Evolutionary conservation across 2,888 invertebrate genomes (phyloP), one percentile per base, ranked within the genome.

Genomic region (Liposcelis brunnea): DNA sequence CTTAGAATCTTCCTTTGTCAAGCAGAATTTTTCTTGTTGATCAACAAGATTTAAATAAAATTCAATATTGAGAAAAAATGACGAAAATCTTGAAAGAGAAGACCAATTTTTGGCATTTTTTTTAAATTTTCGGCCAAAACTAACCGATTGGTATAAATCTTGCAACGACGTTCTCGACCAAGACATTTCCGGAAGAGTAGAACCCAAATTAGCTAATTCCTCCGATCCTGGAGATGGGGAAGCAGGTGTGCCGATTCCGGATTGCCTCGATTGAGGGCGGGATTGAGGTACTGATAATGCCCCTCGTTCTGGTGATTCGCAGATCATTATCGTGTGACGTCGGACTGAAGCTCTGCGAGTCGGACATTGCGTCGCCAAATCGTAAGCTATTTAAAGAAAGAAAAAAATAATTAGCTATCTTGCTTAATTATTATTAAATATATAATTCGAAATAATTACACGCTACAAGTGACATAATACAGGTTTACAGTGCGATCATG

Each of bases 351-450:
- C 76, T 45, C 79, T 71, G 47, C 80, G 69, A 37, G 78, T 76
- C 47, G 80, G 80, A 58, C 81, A 79, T 59, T 83, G 82, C 38
- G 83, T 81, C 49, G 85, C 85, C 61, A 86, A 65, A 64, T 86
- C 86, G 59, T 85, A 85, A 38, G 82, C 83, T 77, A 65, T 8
- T 58, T 56, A 31, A 31, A 42, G 45, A 46, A 43, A 43, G 15
- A 47, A 31, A 38, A 46, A 26, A 32, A 44, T 15, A 45, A 21
- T 35, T 21, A 38, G n/a, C 36, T n/a, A 6, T 36, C 36, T 36
- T 16, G 36, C 15, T 36, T 36, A 36, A 36, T 10, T n/a, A n/a
- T n/a, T n/a, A n/a, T n/a, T n/a, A n/a, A n/a, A n/a, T n/a, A n/a
- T n/a, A n/a, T n/a, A n/a, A n/a, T n/a, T n/a, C n/a, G n/a, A n/a